These are phyloP conservation scores for Tragelaphus eurycerus DNA, from an alignment of 2,797 vertebrate genomes.

Conservation along the genomic window DNA sequence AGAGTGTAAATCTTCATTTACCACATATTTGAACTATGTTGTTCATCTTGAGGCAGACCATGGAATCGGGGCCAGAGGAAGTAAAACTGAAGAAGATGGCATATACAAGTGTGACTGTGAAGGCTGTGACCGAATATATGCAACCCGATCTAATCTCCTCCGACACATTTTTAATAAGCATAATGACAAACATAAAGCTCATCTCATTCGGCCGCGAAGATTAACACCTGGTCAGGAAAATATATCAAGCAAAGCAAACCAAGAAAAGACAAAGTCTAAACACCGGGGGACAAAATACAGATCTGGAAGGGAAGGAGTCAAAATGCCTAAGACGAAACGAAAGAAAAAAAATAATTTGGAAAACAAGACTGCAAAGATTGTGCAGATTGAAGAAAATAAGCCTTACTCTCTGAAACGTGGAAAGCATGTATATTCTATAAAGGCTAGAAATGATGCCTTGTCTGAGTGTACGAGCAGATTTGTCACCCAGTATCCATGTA, in stretches of 20 bases:
- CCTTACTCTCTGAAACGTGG: conserved; percentile 84
- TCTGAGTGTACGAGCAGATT: conserved; percentile 92
- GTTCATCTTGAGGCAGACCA: conserved; percentile 91
- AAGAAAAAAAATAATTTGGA: conserved; percentile 81
- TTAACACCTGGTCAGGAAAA: conserved; percentile 87
- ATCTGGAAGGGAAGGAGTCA: conserved; percentile 88
- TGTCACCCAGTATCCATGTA: conserved; percentile 94
- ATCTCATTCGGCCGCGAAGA: conserved; percentile 89
- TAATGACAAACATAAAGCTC: conserved; percentile 91
- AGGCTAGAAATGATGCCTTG: conserved; percentile 91
- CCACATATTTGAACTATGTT: conserved; percentile 89
- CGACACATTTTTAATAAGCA: conserved; percentile 97
- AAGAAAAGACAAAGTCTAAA: conserved; percentile 85
- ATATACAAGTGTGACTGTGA: conserved; percentile 94
- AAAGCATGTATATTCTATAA: conserved; percentile 89
- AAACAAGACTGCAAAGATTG: conserved; percentile 81
- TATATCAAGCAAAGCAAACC: conserved; percentile 86
- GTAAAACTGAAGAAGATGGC: conserved; percentile 86
- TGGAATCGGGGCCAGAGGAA: conserved; percentile 82
- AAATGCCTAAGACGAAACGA: conserved; percentile 84
- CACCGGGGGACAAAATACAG: conserved; percentile 83
- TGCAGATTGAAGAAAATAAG: conserved; percentile 89
- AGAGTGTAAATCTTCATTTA: conserved; percentile 90
- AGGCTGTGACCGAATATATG: conserved; percentile 95
- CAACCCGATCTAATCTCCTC: conserved; percentile 95